These are phyloP conservation scores for Ornithoptera alexandrae DNA, from an alignment of 2,888 invertebrate genomes.

Conservation along the genomic window DNA sequence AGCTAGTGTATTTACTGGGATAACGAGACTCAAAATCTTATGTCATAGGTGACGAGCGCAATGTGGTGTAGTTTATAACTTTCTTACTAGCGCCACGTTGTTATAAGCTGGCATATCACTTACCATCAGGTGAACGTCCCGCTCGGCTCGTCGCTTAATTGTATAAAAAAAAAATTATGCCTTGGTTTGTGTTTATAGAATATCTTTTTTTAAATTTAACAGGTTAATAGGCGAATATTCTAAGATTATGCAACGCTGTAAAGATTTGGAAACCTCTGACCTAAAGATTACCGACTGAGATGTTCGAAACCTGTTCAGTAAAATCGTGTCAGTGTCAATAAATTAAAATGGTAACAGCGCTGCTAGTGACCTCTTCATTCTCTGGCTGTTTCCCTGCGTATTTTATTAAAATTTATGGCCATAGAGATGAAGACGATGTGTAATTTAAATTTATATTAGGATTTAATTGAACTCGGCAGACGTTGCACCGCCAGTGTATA, in stretches of 20 bases:
- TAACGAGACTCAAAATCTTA: too few relatives aligned
- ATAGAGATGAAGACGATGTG: slow-evolving; percentile 12
- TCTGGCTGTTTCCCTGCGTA: slow-evolving; percentile 19
- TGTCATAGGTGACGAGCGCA: too few relatives aligned
- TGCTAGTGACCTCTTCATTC: slow-evolving; percentile 26
- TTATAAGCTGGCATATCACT: too few relatives aligned
- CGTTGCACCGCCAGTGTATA: too few relatives aligned
- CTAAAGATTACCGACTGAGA: slow-evolving; percentile 3
- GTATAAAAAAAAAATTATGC: background rate
- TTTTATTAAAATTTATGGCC: slow-evolving; percentile 21
- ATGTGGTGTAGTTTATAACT: too few relatives aligned
- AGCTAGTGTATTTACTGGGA: too few relatives aligned
- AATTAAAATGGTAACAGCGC: slow-evolving; percentile 76
- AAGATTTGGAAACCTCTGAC: background rate
- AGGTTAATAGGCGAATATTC: background rate
- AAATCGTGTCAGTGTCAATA: slow-evolving; percentile 31
- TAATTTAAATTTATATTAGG: slow-evolving; percentile 17
- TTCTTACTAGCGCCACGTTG: too few relatives aligned
- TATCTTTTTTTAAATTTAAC: background rate
- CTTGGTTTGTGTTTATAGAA: background rate
- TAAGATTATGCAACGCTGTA: background rate
- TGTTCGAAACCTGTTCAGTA: slow-evolving; percentile 25
- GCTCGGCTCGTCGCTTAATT: too few relatives aligned
- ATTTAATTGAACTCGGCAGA: background rate
- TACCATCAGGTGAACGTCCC: too few relatives aligned